Percentiles rank a stretch among this genome's conserved stretches.
These are phyloP conservation scores for Mola mola DNA, from an alignment of 2,113 vertebrate genomes.

Conservation along the genomic window DNA sequence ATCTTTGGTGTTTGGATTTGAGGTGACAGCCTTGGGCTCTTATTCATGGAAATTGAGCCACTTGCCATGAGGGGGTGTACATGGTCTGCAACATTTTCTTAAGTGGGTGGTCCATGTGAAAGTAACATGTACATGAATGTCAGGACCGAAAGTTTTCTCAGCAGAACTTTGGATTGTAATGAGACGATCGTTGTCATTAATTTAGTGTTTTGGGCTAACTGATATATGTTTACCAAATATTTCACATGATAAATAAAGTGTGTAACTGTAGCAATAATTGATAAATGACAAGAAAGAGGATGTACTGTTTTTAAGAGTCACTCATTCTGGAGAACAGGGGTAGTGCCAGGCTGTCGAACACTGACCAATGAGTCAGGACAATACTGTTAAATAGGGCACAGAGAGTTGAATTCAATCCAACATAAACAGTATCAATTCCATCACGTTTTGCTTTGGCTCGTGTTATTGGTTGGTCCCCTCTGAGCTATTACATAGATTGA, in stretches of 20 bases:
- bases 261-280: conserved; percentile 14
- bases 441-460: conserved; percentile 35
- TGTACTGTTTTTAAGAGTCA: conserved; percentile 3
- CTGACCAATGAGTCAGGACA: conserved; percentile 35
- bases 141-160: too few species aligned
- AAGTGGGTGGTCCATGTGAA: too few species aligned
- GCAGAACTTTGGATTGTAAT: too few species aligned
- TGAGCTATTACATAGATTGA: conserved; percentile 18
- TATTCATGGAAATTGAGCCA: too few species aligned
- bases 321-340: conserved; percentile 14
- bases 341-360: background rate
- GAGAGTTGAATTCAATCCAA: conserved; percentile 39
- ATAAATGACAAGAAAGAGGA: conserved; percentile 1
- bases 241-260: background rate
- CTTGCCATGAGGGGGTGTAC: too few species aligned
- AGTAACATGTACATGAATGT: too few species aligned
- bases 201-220: too few species aligned
- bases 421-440: conserved; percentile 53
- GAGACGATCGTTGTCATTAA: too few species aligned
- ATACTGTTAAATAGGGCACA: conserved; percentile 17
- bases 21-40: too few species aligned
- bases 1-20: too few species aligned
- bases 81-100: too few species aligned
- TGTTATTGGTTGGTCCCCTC: conserved; percentile 11
- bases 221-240: conserved; percentile 16